Percentiles rank a stretch among this genome's conserved stretches.
Evolutionary conservation across 2,797 vertebrate genomes (phyloP).

Genomic region (Falco novaeseelandiae): DNA sequence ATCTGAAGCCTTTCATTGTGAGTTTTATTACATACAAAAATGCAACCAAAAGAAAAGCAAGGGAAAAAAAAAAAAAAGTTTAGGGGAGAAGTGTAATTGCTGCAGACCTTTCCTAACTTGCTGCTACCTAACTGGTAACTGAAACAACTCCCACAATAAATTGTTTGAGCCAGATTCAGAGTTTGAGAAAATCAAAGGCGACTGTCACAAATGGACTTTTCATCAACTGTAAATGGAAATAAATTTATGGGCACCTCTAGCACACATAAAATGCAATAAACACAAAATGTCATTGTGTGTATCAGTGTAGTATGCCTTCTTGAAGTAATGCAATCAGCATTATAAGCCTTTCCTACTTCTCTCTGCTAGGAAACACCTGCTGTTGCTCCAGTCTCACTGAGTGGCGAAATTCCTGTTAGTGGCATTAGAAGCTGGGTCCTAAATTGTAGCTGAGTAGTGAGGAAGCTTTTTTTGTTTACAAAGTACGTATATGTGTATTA

Average conservation of each 20-base stretch:
- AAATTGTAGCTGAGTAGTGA: neutral
- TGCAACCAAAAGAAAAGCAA: neutral
- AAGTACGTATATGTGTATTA: neutral
- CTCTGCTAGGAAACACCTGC: neutral
- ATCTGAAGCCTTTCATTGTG: slow-evolving; percentile 25
- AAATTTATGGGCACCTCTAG: neutral
- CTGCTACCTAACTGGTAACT: neutral
- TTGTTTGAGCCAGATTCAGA: neutral
- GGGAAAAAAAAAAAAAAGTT: neutral
- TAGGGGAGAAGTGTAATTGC: neutral
- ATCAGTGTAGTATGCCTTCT: neutral
- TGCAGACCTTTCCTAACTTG: neutral
- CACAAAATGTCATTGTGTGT: neutral
- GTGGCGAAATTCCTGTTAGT: neutral
- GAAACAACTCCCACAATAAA: neutral
- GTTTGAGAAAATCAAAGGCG: neutral
- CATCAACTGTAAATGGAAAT: neutral
- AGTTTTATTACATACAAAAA: slow-evolving; percentile 47
- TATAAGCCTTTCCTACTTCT: neutral
- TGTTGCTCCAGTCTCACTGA: neutral
- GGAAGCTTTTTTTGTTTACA: neutral
- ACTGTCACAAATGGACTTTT: neutral
- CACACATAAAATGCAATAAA: neutral
- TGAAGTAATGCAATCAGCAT: neutral
- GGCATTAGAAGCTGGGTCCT: neutral